Conservation (phyloP, 1,140 invertebrate species). For the Ostrea edulis region DNA sequence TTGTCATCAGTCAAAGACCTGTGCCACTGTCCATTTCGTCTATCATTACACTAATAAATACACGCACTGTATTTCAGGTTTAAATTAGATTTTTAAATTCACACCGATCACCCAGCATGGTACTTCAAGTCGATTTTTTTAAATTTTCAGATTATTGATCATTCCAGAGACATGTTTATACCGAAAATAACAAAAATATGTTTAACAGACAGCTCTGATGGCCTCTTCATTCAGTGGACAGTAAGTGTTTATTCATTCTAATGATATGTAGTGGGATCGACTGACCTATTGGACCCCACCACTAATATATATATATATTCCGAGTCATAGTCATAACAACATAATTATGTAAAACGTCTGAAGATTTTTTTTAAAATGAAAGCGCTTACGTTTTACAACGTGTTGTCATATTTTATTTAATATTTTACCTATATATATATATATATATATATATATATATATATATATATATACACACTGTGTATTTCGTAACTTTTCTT, state of each 20-base stretch:
- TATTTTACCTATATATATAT: too few relatives aligned
- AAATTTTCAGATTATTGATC: not conserved
- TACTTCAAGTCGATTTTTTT: not conserved
- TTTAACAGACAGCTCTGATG: conserved; percentile 45
- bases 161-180: conserved; percentile 48
- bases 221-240: conserved; percentile 53
- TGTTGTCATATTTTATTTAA: too few relatives aligned
- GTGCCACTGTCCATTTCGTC: not conserved
- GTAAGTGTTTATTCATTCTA: conserved; percentile 23
- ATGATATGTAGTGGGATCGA: not conserved
- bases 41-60: too few relatives aligned
- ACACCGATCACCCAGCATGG: not conserved
- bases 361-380: too few relatives aligned
- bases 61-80: not conserved
- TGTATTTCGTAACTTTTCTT: too few relatives aligned
- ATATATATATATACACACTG: not conserved
- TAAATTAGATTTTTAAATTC: not conserved
- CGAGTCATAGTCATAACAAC: not conserved
- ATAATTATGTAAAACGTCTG: too few relatives aligned
- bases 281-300: not conserved
- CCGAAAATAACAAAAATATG: conserved; percentile 55
- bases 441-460: conserved; percentile 8
- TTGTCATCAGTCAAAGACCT: not conserved
- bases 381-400: too few relatives aligned
- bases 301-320: not conserved